Conservation (phyloP, 2,797 vertebrate genomes). For the Sebastes steindachneri region DNA sequence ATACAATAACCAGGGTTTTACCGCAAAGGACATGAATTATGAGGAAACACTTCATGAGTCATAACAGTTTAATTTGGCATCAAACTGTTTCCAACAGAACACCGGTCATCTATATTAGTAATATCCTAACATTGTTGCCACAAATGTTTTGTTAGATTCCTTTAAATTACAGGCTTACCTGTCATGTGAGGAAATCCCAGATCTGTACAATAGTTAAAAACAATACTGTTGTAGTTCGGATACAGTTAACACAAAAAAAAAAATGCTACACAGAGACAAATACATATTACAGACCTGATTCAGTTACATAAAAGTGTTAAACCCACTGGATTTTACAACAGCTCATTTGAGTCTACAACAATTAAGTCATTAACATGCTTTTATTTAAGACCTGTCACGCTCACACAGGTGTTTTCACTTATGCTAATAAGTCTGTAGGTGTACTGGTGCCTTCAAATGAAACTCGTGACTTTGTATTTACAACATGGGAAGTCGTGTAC, state of each 20-base stretch:
- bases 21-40: neutral
- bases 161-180: neutral
- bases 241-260: neutral
- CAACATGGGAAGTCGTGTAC: too few relatives aligned
- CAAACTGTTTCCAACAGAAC: neutral
- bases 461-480: too few relatives aligned
- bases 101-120: neutral
- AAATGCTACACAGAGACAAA: neutral
- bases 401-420: too few relatives aligned
- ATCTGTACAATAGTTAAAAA: neutral
- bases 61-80: neutral
- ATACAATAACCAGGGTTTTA: neutral
- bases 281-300: neutral
- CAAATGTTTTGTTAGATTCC: neutral
- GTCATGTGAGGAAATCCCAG: neutral
- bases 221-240: neutral
- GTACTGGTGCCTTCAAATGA: too few relatives aligned
- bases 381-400: neutral
- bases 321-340: neutral
- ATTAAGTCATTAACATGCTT: neutral
- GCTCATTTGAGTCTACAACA: neutral
- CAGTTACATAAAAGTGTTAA: neutral
- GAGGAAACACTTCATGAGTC: neutral
- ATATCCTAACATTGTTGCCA: conserved; percentile 15
- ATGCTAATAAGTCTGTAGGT: too few relatives aligned